phyloP scores from a whole-genome alignment of 2,888 invertebrate species.

The Nebria brevicollis region DNA sequence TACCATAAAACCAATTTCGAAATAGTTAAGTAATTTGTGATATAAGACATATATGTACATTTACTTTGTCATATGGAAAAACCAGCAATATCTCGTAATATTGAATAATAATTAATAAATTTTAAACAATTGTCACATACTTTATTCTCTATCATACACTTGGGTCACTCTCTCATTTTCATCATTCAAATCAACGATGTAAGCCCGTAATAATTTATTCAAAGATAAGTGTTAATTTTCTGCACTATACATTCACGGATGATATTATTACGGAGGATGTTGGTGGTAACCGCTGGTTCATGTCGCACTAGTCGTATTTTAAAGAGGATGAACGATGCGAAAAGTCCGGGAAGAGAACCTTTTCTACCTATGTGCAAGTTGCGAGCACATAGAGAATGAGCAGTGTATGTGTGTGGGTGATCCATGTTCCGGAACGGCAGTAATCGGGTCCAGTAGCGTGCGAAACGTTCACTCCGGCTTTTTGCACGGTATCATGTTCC shows the following conservation, averaged over 20 bases:
- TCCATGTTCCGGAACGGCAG: conserved; percentile 18
- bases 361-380: background rate
- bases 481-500: conserved; percentile 29
- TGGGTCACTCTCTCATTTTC: background rate
- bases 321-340: conserved; percentile 15
- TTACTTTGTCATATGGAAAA: too few relatives aligned
- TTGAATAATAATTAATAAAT: too few relatives aligned
- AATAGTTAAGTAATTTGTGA: too few relatives aligned
- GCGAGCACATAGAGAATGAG: background rate
- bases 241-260: background rate
- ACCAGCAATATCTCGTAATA: too few relatives aligned
- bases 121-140: background rate
- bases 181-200: background rate
- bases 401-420: conserved; percentile 9
- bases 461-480: conserved; percentile 18
- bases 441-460: conserved; percentile 25
- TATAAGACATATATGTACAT: too few relatives aligned
- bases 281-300: background rate
- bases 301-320: conserved; percentile 12
- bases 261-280: background rate
- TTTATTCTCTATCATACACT: background rate
- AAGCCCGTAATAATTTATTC: background rate
- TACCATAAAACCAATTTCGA: too few relatives aligned
- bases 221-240: conserved; percentile 1
- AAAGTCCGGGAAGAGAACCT: background rate